Base-by-base conservation (phyloP, 2,113 vertebrate species). In the Phaethornis superciliosus region DNA sequence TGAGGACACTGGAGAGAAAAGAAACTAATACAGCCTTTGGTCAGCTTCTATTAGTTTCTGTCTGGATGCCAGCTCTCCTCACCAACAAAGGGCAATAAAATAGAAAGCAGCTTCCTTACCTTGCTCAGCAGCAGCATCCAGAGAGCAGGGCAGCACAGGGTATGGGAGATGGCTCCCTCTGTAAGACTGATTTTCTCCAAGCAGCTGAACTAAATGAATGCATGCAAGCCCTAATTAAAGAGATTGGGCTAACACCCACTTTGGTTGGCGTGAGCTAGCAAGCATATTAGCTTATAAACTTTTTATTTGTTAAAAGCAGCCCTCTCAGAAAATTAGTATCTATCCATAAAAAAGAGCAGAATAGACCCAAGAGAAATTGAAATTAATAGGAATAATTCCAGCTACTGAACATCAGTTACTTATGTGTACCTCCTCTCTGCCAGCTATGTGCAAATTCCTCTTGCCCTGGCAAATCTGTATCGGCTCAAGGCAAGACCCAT, bases 91-190 rank as follows among this genome's bases (percentile, higher is more conserved):
- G 2, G 9, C 22, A 82, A 32, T 3, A 79, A 68, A 55, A 79
- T 79, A 47, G 15, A 65, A 40, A 71, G 4, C 7, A 67, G 5
- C 14, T 91, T 89, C 33, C 87, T 24, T 71, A 85, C 70, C 65
- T 8, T 5, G 21, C 35, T 79, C 78, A 77, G 63, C 55, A 62
- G 26, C 17, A 72, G 3, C 60, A 71, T 30, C 46, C 7, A 10
- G 69, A 71, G 19, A 54, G 17, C 20, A 72, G n/a, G 10, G 35
- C 32, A 90, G n/a, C 44, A 68, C 7, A 40, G 16, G 12, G 6
- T 1, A 2, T 1, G 5, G 32, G 18, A n/a, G 2, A 7, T 0
- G 15, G 13, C 20, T 71, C 8, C 13, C 26, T 46, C 37, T 42
- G 6, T 19, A 24, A 68, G 16, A 27, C 33, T 51, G 30, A 60